Base-by-base conservation (phyloP, 2,113 vertebrate species). In the Sialia sialis region DNA sequence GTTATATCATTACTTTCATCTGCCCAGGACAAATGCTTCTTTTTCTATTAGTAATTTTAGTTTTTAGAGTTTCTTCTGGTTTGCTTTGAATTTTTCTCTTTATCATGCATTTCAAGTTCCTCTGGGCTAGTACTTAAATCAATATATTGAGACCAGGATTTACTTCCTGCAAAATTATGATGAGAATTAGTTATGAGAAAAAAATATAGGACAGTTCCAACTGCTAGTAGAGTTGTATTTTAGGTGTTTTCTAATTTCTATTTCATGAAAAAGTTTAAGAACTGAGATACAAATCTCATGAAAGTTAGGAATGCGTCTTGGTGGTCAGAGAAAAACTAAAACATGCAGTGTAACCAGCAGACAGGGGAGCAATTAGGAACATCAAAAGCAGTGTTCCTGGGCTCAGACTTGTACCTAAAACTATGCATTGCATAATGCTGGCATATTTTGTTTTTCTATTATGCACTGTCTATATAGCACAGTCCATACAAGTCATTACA, bases 111-210 rank as follows among this genome's bases (percentile, higher is more conserved):
- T 96, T 94, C 46, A 82, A 93, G 72, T 96, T 94, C 82, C 89
- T 97, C 80, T n/a, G n/a, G 91, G 63, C 63, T 95, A 88, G 74
- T 63, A 88, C 72, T 92, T 81, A 94, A 94, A 96, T 90, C 54
- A 84, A 72, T 87, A 87, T 85, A 59, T 56, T 34, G 79, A 96
- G 54, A 95, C 34, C 14, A 15, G 26, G 72, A 96, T 96, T 96
- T 96, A 94, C 97, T 95, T 94, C 56, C 79, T 74, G 32, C 59
- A 96, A 93, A 90, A 86, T 95, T 94, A 93, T 36, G n/a, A 93
- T 27, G 11, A 94, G 20, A 82, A 94, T n/a, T 56, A 69, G 29
- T 64, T 49, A 56, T 67, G 25, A 95, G 36, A 92, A 87, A 95
- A 95, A 94, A 84, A 78, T 25, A 82, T 54, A 81, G 73, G 3